These are phyloP conservation scores for Platichthys stellatus DNA, from an alignment of 2,113 vertebrate genomes.

Conservation along the genomic window DNA sequence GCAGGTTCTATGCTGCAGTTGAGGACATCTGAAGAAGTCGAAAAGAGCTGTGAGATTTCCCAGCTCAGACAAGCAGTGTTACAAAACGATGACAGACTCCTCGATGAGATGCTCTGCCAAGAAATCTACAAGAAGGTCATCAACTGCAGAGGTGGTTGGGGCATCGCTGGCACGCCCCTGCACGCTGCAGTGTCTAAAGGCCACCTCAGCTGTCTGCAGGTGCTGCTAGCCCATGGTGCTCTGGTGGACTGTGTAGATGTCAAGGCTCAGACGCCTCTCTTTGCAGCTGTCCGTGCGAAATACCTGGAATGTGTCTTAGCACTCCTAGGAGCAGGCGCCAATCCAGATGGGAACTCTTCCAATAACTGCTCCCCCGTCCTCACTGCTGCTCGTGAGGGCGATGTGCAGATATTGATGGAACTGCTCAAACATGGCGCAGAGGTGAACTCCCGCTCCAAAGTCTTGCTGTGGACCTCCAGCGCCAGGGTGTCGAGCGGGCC, in stretches of 20 bases:
- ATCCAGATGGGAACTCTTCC: slow-evolving; percentile 87
- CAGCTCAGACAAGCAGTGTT: slow-evolving; percentile 84
- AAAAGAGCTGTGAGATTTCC: slow-evolving; percentile 74
- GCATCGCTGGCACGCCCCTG: slow-evolving; percentile 88
- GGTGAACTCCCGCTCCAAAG: slow-evolving; percentile 81
- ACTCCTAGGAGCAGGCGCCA: slow-evolving; percentile 83
- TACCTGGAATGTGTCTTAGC: slow-evolving; percentile 81
- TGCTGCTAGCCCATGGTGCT: slow-evolving; percentile 88
- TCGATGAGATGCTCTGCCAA: slow-evolving; percentile 86
- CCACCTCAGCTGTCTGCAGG: slow-evolving; percentile 83
- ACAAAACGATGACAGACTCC: slow-evolving; percentile 81
- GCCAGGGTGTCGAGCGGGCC: slow-evolving; percentile 88
- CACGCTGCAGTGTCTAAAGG: slow-evolving; percentile 88
- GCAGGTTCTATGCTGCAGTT: slow-evolving; percentile 85
- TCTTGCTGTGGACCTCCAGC: slow-evolving; percentile 87
- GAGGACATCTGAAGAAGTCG: slow-evolving; percentile 71
- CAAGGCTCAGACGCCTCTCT: slow-evolving; percentile 85
- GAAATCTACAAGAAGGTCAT: slow-evolving; percentile 88
- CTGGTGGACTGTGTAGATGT: slow-evolving; percentile 81
- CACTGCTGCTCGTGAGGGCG: slow-evolving; percentile 88
- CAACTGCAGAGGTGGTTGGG: slow-evolving; percentile 92
- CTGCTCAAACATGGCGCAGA: slow-evolving; percentile 87
- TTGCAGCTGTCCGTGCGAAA: slow-evolving; percentile 81
- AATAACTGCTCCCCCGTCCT: slow-evolving; percentile 93
- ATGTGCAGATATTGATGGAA: slow-evolving; percentile 81